phyloP scores from a whole-genome alignment of 1,140 invertebrate species.

The Babylonia areolata region DNA sequence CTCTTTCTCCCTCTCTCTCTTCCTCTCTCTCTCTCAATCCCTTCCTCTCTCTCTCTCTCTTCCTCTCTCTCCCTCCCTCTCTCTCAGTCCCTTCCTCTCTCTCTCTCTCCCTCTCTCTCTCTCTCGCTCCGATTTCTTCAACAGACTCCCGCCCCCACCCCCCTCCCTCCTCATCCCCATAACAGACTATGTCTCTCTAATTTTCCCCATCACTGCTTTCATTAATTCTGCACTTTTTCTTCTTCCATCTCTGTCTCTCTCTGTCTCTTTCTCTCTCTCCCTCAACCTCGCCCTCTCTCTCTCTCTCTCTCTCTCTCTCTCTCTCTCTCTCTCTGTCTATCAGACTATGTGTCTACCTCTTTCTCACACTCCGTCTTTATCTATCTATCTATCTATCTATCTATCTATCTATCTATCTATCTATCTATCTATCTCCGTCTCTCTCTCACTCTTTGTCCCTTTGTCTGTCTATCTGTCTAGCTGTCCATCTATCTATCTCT shows the following conservation, averaged over 20 bases:
- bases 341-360: background rate
- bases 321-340: background rate
- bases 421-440: no score
- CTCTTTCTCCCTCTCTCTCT: background rate
- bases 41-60: background rate
- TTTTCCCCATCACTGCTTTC: background rate
- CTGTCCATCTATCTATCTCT: no score
- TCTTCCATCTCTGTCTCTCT: background rate
- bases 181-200: background rate
- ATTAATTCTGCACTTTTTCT: background rate
- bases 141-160: background rate
- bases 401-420: no score
- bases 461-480: no score
- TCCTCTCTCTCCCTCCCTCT: background rate
- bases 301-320: conserved; percentile 23
- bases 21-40: no score
- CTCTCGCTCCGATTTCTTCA: no score
- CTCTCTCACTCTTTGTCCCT: no score
- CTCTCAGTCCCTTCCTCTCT: no score
- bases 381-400: no score
- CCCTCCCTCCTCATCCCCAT: background rate
- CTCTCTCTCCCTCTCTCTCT: no score
- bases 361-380: no score
- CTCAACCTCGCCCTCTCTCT: background rate
- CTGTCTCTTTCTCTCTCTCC: background rate